Percentiles rank a stretch among this genome's conserved stretches.
Evolutionary conservation across 2,888 invertebrate species (phyloP).

Genomic region (Ethmia dodecea): DNA sequence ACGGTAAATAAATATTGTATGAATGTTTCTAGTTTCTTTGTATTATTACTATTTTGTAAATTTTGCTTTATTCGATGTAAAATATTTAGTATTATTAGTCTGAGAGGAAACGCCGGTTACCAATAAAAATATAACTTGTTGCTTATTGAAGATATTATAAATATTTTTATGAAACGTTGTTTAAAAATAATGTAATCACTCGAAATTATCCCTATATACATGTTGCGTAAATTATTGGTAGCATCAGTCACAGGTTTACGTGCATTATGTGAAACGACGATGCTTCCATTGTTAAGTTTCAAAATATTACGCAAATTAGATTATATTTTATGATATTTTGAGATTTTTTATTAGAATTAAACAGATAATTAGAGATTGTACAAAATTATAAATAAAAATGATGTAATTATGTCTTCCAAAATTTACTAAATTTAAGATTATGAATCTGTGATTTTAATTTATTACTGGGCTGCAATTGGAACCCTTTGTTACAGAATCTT

Average conservation of each 20-base stretch:
- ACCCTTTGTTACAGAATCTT: constrained; percentile 21
- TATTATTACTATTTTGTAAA: constrained; percentile 56
- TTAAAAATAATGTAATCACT: constrained; percentile 51
- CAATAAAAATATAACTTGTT: constrained; percentile 76
- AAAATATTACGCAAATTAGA: constrained; percentile 59
- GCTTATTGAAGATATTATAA: constrained; percentile 74
- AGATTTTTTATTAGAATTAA: constrained; percentile 52
- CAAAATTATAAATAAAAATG: constrained; percentile 24
- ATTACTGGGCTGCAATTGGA: constrained; percentile 54
- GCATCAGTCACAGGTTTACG: no score
- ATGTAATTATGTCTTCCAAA: constrained; percentile 38
- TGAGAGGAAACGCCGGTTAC: constrained; percentile 77
- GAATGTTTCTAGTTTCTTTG: constrained; percentile 57
- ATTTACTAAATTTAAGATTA: constrained; percentile 63
- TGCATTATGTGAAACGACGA: no score
- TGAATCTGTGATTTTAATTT: constrained; percentile 74
- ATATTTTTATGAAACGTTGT: constrained; percentile 67
- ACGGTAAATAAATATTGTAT: constrained; percentile 45
- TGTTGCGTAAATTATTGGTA: constrained; percentile 69
- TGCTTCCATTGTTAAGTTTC: constrained; percentile 65
- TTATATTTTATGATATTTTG: constrained; percentile 44
- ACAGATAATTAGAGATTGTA: constrained; percentile 34
- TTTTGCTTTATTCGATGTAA: constrained; percentile 69
- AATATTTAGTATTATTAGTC: constrained; percentile 74
- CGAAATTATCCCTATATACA: constrained; percentile 45